These are phyloP conservation scores for Holotrichia oblita DNA, from an alignment of 1,140 invertebrate species.

Conservation along the genomic window DNA sequence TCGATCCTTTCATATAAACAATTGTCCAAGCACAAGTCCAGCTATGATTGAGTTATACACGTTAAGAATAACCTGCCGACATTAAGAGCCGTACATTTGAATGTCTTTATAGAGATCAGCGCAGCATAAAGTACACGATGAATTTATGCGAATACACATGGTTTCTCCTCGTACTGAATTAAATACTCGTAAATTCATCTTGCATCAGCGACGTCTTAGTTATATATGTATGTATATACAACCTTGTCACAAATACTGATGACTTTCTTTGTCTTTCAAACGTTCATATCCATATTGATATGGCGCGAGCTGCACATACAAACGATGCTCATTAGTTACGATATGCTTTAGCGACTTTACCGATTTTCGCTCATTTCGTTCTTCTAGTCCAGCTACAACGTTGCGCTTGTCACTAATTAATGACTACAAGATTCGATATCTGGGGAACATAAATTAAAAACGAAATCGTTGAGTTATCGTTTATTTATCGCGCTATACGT, in stretches of 20 bases:
- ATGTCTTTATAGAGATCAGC: slow-evolving; percentile 30
- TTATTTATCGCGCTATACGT: slow-evolving; percentile 29
- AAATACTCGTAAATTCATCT: slow-evolving; percentile 41
- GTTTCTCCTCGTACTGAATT: slow-evolving; percentile 44
- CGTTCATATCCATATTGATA: slow-evolving; percentile 34
- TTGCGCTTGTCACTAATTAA: slow-evolving; percentile 31
- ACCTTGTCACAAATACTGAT: slow-evolving; percentile 44
- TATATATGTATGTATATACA: neutral
- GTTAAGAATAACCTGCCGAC: slow-evolving; percentile 11
- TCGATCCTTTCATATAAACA: slow-evolving; percentile 17
- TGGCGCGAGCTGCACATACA: slow-evolving; percentile 23
- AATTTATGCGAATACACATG: slow-evolving; percentile 28
- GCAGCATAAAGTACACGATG: slow-evolving; percentile 21
- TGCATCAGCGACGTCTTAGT: slow-evolving; percentile 36
- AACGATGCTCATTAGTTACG: slow-evolving; percentile 18
- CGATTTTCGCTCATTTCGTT: slow-evolving; percentile 34
- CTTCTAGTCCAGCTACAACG: neutral
- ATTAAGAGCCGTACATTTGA: slow-evolving; percentile 30
- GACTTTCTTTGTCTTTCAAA: slow-evolving; percentile 43
- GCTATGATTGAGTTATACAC: slow-evolving; percentile 29
- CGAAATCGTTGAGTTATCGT: slow-evolving; percentile 31
- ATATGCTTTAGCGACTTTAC: slow-evolving; percentile 18
- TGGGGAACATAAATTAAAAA: slow-evolving; percentile 17
- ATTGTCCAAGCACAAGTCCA: neutral
- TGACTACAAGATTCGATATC: slow-evolving; percentile 31